Evolutionary conservation across 1,140 invertebrate species (phyloP).

Genomic region (Belonocnema kinseyi): DNA sequence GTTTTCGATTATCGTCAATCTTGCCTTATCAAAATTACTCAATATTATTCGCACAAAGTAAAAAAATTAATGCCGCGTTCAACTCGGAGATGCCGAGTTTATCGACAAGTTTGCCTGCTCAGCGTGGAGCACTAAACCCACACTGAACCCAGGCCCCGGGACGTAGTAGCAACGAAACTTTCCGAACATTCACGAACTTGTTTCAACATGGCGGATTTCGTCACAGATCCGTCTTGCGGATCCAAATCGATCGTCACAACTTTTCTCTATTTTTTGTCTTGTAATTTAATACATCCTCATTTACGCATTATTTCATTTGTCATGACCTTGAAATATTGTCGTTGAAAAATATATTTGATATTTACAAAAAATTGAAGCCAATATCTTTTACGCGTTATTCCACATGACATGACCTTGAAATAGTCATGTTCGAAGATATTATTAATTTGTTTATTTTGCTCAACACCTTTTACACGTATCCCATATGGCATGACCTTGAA

Average conservation of each 20-base stretch:
- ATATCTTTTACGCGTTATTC: neutral
- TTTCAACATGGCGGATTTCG: conserved; percentile 33
- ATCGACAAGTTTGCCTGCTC: conserved; percentile 48
- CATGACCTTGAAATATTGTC: neutral
- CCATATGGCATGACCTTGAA: too few species aligned
- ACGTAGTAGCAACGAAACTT: conserved; percentile 37
- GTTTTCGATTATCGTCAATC: neutral
- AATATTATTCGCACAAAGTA: neutral
- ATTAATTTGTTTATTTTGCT: neutral
- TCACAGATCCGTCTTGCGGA: conserved; percentile 8
- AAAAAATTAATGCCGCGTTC: conserved; percentile 34
- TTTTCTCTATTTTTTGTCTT: neutral
- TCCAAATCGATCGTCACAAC: conserved; percentile 39
- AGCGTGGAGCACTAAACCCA: conserved; percentile 42
- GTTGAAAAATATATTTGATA: too few species aligned
- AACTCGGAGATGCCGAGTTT: conserved; percentile 40
- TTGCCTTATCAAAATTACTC: neutral
- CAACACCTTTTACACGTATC: too few species aligned
- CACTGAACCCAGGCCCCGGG: conserved; percentile 51
- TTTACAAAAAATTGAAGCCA: neutral
- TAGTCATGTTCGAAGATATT: neutral
- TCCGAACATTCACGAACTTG: conserved; percentile 48
- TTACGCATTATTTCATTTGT: too few species aligned
- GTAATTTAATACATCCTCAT: neutral
- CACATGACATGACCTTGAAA: neutral